Evolutionary conservation across 2,888 invertebrate genomes (phyloP), one percentile per base, ranked within the genome.

Genomic region (Stratiomys singularior): DNA sequence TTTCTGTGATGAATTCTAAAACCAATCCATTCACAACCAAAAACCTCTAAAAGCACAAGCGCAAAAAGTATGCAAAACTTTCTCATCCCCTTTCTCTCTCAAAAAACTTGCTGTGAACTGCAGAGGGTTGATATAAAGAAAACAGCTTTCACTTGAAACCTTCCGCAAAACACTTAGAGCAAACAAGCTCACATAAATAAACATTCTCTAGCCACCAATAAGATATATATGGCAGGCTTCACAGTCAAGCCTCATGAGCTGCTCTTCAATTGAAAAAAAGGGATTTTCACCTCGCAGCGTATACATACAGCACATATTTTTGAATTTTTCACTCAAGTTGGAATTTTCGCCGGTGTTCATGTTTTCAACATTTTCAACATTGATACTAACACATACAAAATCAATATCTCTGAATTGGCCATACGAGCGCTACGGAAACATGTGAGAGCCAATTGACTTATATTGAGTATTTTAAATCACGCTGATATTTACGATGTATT

Each of bases 41-140:
- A 18, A 18, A 7, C 15, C 52, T 13, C 7, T 13, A 18, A n/a
- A 37, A 37, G 37, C 37, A 37, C 37, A 37, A 52, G 52, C 18
- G 18, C 3, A 52, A 52, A 52, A 52, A 52, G 52, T 52, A 52
- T 52, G 52, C 52, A n/a, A 52, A 52, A 52, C 52, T 52, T 18
- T 52, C 52, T 52, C 52, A n/a, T 13, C 52, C 15, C 15, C 4
- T 37, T n/a, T 44, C 44, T 13, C 9, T 44, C 13, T 13, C 44
- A 18, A 4, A n/a, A 52, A 52, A 52, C 15, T 52, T 15, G 15
- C 15, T 18, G 37, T 5, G 37, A 3, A 37, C 5, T 37, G 9
- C 37, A 37, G 37, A 37, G 37, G 9, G 37, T 9, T n/a, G n/a
- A n/a, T n/a, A n/a, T n/a, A 37, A n/a, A 18, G 52, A 52, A 52